These are phyloP conservation scores for Lacerta bilineata DNA, from an alignment of 2,797 vertebrate species.

Conservation along the genomic window DNA sequence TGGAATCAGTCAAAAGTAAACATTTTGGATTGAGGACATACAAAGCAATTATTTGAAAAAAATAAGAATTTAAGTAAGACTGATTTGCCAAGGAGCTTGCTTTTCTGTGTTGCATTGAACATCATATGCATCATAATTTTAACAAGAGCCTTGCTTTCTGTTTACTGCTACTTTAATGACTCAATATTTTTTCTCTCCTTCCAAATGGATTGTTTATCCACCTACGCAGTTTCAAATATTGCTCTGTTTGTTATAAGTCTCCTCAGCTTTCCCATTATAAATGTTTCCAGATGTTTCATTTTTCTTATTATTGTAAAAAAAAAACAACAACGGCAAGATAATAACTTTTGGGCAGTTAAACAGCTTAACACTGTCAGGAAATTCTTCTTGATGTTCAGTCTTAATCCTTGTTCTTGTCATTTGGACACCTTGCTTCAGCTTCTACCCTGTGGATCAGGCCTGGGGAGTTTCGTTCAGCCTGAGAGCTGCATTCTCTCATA, in stretches of 20 bases:
- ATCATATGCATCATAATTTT: conserved; percentile 1
- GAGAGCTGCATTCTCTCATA: too few species aligned
- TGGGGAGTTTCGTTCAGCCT: too few species aligned
- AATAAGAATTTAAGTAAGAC: background rate
- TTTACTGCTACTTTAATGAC: conserved; percentile 41
- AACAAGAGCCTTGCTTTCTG: conserved; percentile 32
- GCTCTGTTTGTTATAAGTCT: conserved; percentile 49
- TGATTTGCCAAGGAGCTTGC: background rate
- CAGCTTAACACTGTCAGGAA: background rate
- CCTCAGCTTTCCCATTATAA: conserved; percentile 65
- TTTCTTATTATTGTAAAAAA: conserved; percentile 17
- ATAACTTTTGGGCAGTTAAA: conserved; percentile 45
- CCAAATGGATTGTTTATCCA: conserved; percentile 62
- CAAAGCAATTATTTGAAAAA: background rate
- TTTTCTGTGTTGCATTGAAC: conserved; percentile 33
- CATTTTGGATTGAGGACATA: conserved; percentile 33
- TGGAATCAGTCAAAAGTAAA: conserved; percentile 36
- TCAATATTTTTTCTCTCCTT: conserved; percentile 37
- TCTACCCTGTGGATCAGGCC: too few species aligned
- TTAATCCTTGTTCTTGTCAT: background rate
- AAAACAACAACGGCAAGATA: background rate
- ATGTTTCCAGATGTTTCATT: conserved; percentile 70
- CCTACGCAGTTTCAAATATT: conserved; percentile 45
- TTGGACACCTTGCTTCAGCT: background rate
- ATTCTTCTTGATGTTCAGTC: background rate